Percentiles rank a stretch among this genome's conserved stretches.
phyloP scores from a whole-genome alignment of 2,888 invertebrate genomes.

The Strigamia crassipes region DNA sequence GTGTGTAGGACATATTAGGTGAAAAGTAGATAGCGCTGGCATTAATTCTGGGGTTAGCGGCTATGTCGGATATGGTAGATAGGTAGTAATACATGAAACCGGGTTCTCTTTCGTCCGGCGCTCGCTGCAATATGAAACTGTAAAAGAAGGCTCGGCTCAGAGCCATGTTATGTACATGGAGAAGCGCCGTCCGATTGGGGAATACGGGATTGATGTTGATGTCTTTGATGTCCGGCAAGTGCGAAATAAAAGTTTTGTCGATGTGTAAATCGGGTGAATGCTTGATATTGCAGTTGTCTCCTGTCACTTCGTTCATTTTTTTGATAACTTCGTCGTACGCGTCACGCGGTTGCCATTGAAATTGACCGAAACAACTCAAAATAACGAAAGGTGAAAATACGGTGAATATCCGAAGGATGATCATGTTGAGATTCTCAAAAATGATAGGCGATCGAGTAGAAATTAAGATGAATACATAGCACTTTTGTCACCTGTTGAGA shows the following conservation, averaged over 20 bases:
- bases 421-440: neutral
- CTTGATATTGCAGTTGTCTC: constrained; percentile 87
- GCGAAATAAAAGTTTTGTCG: constrained; percentile 83
- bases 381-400: neutral
- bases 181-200: constrained; percentile 88
- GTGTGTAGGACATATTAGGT: constrained; percentile 90
- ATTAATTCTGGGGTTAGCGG: constrained; percentile 87
- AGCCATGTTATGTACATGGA: constrained; percentile 96
- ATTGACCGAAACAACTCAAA: constrained; percentile 67
- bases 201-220: constrained; percentile 92
- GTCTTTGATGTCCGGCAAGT: constrained; percentile 89
- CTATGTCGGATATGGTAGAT: constrained; percentile 92
- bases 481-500: constrained; percentile 1
- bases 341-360: constrained; percentile 90
- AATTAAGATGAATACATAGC: neutral
- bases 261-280: constrained; percentile 82
- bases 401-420: neutral
- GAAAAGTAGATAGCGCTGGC: constrained; percentile 93
- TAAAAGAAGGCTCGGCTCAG: constrained; percentile 92
- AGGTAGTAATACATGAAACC: constrained; percentile 98
- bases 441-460: neutral
- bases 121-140: constrained; percentile 89
- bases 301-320: constrained; percentile 79
- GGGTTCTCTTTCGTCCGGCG: constrained; percentile 92
- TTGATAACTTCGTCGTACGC: constrained; percentile 85